These are phyloP conservation scores for Xanthostigma xanthostigma DNA, from an alignment of 2,888 invertebrate genomes.

Conservation along the genomic window DNA sequence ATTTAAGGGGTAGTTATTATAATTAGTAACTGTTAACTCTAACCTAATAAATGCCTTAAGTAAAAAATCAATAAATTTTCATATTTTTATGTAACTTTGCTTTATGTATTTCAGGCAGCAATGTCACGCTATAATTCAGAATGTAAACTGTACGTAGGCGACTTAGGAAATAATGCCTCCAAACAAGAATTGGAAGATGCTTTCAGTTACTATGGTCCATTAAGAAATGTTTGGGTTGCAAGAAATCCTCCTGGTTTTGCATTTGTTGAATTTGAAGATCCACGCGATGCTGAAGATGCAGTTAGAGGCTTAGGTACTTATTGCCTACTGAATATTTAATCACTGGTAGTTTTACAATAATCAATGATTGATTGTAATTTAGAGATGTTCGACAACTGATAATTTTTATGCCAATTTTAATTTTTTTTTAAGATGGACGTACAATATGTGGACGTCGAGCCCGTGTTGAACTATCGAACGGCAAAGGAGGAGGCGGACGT, in stretches of 20 bases:
- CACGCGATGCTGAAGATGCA: conserved; percentile 84
- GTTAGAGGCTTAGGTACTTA: conserved; percentile 36
- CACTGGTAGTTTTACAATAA: no score
- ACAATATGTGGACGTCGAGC: conserved; percentile 81
- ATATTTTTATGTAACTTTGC: no score
- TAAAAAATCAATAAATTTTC: no score
- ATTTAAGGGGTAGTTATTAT: no score
- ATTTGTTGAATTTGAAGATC: conserved; percentile 87
- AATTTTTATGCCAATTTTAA: conserved; percentile 3
- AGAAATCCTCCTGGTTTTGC: conserved; percentile 92
- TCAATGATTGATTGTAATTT: neutral
- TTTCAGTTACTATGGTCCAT: conserved; percentile 81
- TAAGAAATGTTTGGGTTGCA: conserved; percentile 95
- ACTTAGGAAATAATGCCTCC: conserved; percentile 79
- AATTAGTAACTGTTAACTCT: no score
- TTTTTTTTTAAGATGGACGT: conserved; percentile 45
- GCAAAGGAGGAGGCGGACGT: conserved; percentile 41
- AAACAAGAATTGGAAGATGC: conserved; percentile 89
- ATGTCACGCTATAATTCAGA: conserved; percentile 72
- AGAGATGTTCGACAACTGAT: neutral
- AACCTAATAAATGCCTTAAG: no score
- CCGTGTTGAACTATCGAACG: conserved; percentile 84
- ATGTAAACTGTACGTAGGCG: conserved; percentile 92
- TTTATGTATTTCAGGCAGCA: conserved; percentile 4
- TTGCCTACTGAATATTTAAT: neutral